phyloP scores from a whole-genome alignment of 2,888 invertebrate species.

The Nephrotoma guestfalica region DNA sequence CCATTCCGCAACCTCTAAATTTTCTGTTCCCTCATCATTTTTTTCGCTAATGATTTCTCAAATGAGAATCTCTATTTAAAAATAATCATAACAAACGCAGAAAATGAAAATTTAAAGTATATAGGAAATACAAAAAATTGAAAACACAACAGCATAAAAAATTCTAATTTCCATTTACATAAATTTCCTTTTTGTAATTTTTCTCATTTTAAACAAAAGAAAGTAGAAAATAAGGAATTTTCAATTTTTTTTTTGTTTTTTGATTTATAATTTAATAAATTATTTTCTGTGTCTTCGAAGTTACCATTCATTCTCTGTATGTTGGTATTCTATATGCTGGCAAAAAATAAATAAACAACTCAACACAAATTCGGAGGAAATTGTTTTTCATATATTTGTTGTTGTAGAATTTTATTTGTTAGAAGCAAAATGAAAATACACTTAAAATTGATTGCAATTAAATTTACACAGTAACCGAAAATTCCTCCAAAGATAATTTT shows the following conservation, averaged over 20 bases:
- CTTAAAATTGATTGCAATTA: not conserved
- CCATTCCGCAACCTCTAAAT: not conserved
- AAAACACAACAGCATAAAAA: not conserved
- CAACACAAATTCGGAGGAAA: not conserved
- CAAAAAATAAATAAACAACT: not conserved
- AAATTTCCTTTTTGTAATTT: not conserved
- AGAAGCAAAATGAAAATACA: not conserved
- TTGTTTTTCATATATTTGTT: not conserved
- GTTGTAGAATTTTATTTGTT: not conserved
- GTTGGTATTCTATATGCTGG: not conserved
- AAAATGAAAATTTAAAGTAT: not conserved
- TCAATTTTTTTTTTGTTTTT: not conserved
- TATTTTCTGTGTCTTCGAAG: not conserved
- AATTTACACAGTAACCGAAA: not conserved
- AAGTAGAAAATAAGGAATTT: not conserved
- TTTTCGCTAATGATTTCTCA: not conserved
- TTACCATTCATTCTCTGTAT: not conserved
- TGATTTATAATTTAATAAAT: not conserved
- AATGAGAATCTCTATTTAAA: not conserved
- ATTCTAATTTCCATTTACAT: not conserved
- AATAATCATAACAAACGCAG: not conserved
- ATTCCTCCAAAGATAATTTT: not conserved
- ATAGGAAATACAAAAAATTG: not conserved
- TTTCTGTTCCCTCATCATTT: not conserved
- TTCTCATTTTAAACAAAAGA: not conserved